Percentiles rank a stretch among this genome's conserved stretches.
Evolutionary conservation across 2,113 vertebrate species (phyloP).

Genomic region (Nycticryphes semicollaris): DNA sequence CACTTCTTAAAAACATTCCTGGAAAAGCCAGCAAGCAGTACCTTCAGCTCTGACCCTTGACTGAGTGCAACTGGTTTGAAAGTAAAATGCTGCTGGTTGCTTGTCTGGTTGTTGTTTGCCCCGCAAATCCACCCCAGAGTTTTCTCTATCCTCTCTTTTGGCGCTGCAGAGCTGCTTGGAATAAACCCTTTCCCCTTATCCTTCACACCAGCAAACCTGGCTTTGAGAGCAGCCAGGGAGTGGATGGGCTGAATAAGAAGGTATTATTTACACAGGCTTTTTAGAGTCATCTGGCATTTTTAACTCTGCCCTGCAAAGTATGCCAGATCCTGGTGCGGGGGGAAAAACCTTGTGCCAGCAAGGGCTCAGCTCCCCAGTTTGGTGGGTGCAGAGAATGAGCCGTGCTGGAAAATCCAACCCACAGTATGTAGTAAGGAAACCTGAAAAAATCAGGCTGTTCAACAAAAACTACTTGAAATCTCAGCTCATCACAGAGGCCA

Average conservation of each 20-base stretch:
- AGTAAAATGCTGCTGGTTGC: not conserved
- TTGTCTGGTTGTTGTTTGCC: not conserved
- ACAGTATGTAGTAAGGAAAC: not conserved
- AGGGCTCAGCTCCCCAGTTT: not conserved
- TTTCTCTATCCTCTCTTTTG: not conserved
- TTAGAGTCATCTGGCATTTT: not conserved
- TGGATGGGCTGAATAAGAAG: not conserved
- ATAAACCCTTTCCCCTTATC: not conserved
- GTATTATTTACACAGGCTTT: not conserved
- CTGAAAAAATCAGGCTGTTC: fast-evolving
- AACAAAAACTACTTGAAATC: not conserved
- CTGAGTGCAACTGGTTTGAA: not conserved
- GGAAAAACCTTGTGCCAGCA: not conserved
- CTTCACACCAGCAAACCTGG: not conserved
- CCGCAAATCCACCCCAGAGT: not conserved
- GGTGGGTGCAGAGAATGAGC: not conserved
- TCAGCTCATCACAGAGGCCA: not conserved
- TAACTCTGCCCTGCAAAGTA: not conserved
- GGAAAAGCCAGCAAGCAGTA: not conserved
- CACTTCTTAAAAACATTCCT: not conserved
- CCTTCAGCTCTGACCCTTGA: not conserved
- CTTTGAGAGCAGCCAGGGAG: not conserved
- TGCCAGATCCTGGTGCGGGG: not conserved
- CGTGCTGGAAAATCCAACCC: not conserved
- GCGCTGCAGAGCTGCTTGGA: not conserved